Evolutionary conservation across 2,797 vertebrate genomes (phyloP).

Genomic region (Premnoplex brunnescens): DNA sequence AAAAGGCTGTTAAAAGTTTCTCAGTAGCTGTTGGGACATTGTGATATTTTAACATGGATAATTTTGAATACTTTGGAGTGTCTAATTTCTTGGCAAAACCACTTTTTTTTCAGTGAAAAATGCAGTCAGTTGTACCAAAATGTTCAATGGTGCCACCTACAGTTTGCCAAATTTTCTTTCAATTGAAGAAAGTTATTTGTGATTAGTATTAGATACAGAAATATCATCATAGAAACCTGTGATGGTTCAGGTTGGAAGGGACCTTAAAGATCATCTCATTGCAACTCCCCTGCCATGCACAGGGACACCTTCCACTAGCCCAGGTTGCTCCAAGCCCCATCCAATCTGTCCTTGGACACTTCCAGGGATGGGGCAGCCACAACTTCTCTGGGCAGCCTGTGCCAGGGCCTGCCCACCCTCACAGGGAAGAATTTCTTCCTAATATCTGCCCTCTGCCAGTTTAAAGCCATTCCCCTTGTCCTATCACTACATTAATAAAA

Average conservation of each 20-base stretch:
- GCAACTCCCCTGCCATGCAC: fast-evolving
- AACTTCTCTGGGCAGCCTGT: neutral
- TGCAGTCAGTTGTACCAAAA: neutral
- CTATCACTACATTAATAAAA: neutral
- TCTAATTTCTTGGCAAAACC: neutral
- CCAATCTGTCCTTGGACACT: fast-evolving
- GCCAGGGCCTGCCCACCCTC: neutral
- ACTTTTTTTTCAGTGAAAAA: neutral
- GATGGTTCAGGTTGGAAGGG: neutral
- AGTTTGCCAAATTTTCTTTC: neutral
- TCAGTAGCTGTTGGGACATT: neutral
- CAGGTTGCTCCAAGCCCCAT: fast-evolving
- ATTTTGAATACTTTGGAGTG: neutral
- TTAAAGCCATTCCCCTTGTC: neutral
- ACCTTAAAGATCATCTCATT: neutral
- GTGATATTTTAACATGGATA: neutral
- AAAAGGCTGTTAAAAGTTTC: neutral
- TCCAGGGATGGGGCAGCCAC: neutral
- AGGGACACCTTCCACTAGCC: fast-evolving
- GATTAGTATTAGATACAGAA: neutral
- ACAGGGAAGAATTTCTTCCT: neutral
- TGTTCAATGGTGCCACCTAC: neutral
- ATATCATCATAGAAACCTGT: neutral
- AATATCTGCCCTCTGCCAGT: neutral
- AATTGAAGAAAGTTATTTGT: neutral